A percentile compares a stretch with the other conserved stretches of the same genome.
phyloP scores from a whole-genome alignment of 2,113 vertebrate genomes.

The Pterocles gutturalis region DNA sequence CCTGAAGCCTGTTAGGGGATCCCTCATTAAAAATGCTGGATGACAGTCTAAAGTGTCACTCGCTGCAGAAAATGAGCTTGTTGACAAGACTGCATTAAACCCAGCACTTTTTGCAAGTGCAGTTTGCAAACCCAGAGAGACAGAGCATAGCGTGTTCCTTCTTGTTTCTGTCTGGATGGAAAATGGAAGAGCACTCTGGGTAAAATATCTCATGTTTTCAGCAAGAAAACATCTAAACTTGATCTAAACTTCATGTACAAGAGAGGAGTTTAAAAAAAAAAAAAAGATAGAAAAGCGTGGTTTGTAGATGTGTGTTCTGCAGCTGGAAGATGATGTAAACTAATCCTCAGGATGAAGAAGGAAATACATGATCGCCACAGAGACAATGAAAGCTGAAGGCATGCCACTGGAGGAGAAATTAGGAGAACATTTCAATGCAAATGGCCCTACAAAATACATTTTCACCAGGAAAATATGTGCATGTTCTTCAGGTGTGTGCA shows the following conservation, averaged over 20 bases:
- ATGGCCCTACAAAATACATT: neutral
- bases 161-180: neutral
- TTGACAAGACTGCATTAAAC: neutral
- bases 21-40: constrained; percentile 10
- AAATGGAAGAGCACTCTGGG: neutral
- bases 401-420: neutral
- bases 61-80: neutral
- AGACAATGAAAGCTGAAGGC: neutral
- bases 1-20: neutral
- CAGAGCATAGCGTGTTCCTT: accelerated
- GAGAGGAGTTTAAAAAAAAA: neutral
- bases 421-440: neutral
- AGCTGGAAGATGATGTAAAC: neutral
- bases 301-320: neutral
- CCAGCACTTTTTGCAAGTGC: neutral
- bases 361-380: neutral
- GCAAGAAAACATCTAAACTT: neutral
- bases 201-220: neutral
- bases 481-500: accelerated
- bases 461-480: neutral
- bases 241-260: neutral
- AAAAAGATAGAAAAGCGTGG: neutral
- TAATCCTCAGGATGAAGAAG: neutral
- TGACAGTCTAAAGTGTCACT: neutral
- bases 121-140: neutral